Evolutionary conservation across 2,113 vertebrate species (phyloP), one percentile per base, ranked within the genome.

Genomic region (Anguilla rostrata): DNA sequence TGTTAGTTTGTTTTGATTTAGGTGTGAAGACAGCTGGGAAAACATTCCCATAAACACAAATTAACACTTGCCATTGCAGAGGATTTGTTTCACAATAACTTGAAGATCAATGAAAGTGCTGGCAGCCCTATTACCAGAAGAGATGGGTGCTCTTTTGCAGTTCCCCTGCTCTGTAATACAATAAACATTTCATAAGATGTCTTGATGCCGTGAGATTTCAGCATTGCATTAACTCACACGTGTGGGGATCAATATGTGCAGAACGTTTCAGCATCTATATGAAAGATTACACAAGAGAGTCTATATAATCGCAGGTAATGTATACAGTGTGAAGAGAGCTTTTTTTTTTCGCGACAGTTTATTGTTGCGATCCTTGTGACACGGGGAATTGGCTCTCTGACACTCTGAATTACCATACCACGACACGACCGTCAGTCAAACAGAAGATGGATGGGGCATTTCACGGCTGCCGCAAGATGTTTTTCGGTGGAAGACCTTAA

Each of bases 151-250:
- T 41, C 81, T 60, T 34, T 79, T 49, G 84, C 87, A 83, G 66
- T 12, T 56, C 39, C 78, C 46, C 66, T 22, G 49, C 41, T 39
- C 46, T 57, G 46, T 85, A 88, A 86, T 53, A 86, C 85, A 86
- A 88, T 88, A 66, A 84, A 81, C 85, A 84, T 81, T 88, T 88
- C 84, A 88, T 85, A 83, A 56, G 56, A 75, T 80, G 82, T 53
- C 82, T 78, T 53, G 22, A 60, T 82, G 87, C 82, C 71, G 66
- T 40, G 85, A 83, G 78, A 82, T 40, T 81, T 78, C 63, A 86
- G 41, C 40, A 66, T 60, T 80, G 78, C 85, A 83, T 86, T 86
- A 75, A 39, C 78, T 84, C 57, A 57, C 86, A 82, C 81, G 75
- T 56, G 83, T 56, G 83, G 1, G 60, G 81, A 88, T 84, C 82